Base-by-base conservation (phyloP, 2,797 vertebrate species). In the Antrozous pallidus region DNA sequence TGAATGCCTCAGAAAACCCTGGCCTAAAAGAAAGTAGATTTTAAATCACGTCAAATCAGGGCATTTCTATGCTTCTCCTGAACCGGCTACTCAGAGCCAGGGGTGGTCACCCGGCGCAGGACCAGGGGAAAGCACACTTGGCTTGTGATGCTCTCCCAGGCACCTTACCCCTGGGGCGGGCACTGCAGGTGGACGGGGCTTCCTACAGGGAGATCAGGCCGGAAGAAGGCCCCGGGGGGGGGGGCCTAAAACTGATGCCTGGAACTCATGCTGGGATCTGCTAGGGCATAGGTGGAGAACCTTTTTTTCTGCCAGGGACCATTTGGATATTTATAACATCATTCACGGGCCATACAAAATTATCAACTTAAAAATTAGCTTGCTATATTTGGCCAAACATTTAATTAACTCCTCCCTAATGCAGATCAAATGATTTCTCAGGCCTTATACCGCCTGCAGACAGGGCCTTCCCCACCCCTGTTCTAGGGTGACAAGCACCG, bases 81-180 rank as follows among this genome's bases (percentile, higher is more conserved):
- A 45, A 24, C 18, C 5, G 5, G 56, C 5, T 28, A 28, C 38
- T 24, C 38, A 24, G 58, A 36, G 38, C 36, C 33, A 17, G 33
- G 22, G 20, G 75, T 18, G 87, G 74, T 12, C 38, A 36, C 36
- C 80, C 24, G 13, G 56, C 36, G 45, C 51, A 86, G 31, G 22
- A 26, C 0, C 1, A 51, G 1, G 1, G 40, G 56, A 51, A 14
- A 10, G 56, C 1, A 31, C 28, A 42, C 28, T 28, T 9, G 74
- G 61, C 45, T 40, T 9, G 18, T 4, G 9, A 67, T 40, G 61
- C 67, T 45, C 56, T 45, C 58, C 40, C 58, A 63, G 58, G 40
- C 40, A 63, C 31, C 38, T 33, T 8, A 2, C 17, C 42, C 40
- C 79, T 9, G 20, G 12, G 33, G 7, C 26, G 14, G 47, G 47